These are phyloP conservation scores for Eristalis arbustorum DNA, from an alignment of 2,888 invertebrate species.

Conservation along the genomic window DNA sequence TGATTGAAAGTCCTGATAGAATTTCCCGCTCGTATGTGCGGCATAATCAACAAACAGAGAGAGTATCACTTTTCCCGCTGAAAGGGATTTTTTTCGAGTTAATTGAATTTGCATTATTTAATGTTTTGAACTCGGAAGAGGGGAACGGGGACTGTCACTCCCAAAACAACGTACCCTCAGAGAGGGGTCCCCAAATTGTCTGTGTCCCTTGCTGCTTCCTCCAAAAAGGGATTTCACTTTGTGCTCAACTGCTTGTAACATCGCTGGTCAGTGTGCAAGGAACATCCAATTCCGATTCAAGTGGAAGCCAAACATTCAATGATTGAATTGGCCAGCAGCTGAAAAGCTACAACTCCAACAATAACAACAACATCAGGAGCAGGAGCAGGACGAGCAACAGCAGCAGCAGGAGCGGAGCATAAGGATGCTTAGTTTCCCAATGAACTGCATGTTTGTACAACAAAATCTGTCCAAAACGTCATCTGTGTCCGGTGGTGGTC, in stretches of 20 bases:
- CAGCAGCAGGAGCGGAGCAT: no score
- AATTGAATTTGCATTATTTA: constrained; percentile 3
- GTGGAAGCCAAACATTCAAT: constrained; percentile 64
- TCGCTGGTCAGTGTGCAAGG: background rate
- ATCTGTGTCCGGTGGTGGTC: background rate
- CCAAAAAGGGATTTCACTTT: background rate
- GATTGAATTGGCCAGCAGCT: constrained; percentile 60
- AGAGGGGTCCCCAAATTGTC: no score
- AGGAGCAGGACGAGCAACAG: background rate
- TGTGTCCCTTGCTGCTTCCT: background rate
- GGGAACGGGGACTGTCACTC: no score
- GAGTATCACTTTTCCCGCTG: background rate
- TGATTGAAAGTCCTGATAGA: constrained; percentile 26
- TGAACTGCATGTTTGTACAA: constrained; percentile 20
- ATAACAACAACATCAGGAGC: no score
- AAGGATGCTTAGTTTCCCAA: constrained; percentile 12
- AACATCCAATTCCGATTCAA: constrained; percentile 44
- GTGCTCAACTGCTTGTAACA: background rate
- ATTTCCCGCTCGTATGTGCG: background rate
- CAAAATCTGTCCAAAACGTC: constrained; percentile 27
- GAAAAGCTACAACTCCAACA: constrained; percentile 14
- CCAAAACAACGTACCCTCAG: no score
- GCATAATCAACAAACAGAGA: constrained; percentile 22
- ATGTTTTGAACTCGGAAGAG: background rate
- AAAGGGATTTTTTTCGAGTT: constrained; percentile 1